Conservation (phyloP, 2,888 invertebrate species). For the Frankliniella fusca region DNA sequence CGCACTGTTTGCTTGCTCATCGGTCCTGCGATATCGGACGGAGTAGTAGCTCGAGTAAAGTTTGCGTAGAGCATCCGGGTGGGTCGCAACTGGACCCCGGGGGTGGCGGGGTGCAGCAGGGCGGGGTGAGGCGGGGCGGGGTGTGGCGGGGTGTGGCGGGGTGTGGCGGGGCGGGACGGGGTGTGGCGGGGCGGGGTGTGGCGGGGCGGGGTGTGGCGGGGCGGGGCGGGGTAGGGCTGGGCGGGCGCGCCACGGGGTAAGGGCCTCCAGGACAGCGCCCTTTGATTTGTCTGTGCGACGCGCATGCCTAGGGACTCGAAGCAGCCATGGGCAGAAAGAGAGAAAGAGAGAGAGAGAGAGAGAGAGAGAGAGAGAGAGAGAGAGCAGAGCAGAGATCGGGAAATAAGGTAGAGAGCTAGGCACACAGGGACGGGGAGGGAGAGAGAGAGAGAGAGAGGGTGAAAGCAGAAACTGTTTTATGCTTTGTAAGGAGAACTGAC, state of each 20-base stretch:
- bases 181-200: not conserved
- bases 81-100: too few relatives aligned
- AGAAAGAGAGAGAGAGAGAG: not conserved
- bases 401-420: not conserved
- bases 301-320: not conserved
- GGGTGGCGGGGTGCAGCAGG: too few relatives aligned
- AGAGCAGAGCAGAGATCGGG: too few relatives aligned
- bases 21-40: too few relatives aligned
- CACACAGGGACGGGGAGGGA: not conserved
- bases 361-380: not conserved
- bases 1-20: too few relatives aligned
- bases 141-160: not conserved
- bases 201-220: not conserved
- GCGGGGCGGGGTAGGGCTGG: not conserved
- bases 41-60: too few relatives aligned
- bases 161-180: not conserved
- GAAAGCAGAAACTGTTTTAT: slow-evolving; percentile 15
- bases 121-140: too few relatives aligned
- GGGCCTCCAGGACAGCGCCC: not conserved
- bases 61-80: too few relatives aligned
- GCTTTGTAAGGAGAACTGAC: slow-evolving; percentile 5
- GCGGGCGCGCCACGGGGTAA: not conserved
- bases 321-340: not conserved
- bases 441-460: not conserved
- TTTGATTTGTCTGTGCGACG: slow-evolving; percentile 22